Percentiles rank a stretch among this genome's conserved stretches.
Conservation (phyloP, 2,888 invertebrate genomes). For the Papilio protenor region DNA sequence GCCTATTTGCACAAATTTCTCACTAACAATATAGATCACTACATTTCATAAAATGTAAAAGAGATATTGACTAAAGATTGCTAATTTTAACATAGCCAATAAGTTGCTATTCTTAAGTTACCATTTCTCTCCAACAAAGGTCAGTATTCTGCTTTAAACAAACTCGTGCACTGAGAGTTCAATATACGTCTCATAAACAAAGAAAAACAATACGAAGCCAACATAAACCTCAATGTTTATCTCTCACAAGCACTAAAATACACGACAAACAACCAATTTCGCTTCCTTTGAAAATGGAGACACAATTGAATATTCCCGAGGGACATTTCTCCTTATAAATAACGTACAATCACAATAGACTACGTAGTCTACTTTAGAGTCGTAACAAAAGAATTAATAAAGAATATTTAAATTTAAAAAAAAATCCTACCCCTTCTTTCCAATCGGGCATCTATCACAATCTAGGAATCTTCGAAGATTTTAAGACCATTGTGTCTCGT, state of each 20-base stretch:
- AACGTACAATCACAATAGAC: background rate
- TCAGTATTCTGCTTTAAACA: background rate
- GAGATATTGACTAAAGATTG: background rate
- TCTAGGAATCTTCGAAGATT: too few relatives aligned
- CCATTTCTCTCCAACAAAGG: background rate
- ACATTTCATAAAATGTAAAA: background rate
- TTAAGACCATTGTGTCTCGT: too few relatives aligned
- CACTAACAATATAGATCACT: too few relatives aligned
- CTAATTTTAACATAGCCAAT: background rate
- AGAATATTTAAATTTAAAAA: too few relatives aligned
- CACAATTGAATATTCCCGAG: slow-evolving; percentile 28
- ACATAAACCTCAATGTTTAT: slow-evolving; percentile 32
- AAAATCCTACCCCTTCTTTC: too few relatives aligned
- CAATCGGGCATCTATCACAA: too few relatives aligned
- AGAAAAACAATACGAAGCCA: slow-evolving; percentile 3
- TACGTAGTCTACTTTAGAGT: background rate
- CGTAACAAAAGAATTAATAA: slow-evolving; percentile 1
- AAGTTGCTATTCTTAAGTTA: background rate
- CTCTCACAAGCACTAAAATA: slow-evolving; percentile 28
- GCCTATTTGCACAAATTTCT: too few relatives aligned
- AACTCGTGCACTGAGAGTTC: background rate
- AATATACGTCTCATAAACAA: slow-evolving; percentile 13
- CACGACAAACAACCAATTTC: slow-evolving; percentile 32
- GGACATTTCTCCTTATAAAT: slow-evolving; percentile 3
- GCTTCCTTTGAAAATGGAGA: slow-evolving; percentile 16